Percentiles rank a stretch among this genome's conserved stretches.
Conservation (phyloP, 2,113 vertebrate species). For the Cebus imitator region DNA sequence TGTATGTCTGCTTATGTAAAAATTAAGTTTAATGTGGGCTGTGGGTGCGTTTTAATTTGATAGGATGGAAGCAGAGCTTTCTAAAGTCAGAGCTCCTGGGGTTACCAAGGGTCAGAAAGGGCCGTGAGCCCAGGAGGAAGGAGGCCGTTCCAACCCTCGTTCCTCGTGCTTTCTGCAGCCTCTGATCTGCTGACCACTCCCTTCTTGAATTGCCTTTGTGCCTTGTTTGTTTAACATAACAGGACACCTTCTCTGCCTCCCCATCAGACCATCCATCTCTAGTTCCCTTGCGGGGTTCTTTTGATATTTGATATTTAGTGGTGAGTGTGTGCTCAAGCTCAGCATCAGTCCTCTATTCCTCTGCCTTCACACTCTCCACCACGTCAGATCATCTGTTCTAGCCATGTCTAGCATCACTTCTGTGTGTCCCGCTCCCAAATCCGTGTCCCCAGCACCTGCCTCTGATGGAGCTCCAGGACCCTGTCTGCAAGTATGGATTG, state of each 20-base stretch:
- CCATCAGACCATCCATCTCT: fast-evolving
- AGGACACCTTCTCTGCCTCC: fast-evolving
- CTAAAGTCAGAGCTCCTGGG: background rate
- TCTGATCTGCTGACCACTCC: fast-evolving
- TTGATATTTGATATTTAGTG: background rate
- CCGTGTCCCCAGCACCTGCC: background rate
- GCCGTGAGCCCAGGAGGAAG: background rate
- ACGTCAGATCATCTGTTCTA: background rate
- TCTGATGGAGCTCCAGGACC: background rate
- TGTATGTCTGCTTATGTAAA: slow-evolving; percentile 36
- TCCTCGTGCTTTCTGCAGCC: fast-evolving
- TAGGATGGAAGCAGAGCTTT: background rate
- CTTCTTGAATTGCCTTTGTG: fast-evolving
- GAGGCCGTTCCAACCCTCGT: background rate
- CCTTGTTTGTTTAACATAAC: background rate
- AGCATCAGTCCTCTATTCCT: background rate
- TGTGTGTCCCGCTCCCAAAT: background rate
- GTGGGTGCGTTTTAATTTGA: background rate
- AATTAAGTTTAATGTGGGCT: background rate
- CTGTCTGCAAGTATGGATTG: background rate
- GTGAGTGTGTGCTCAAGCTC: background rate
- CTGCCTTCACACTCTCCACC: background rate
- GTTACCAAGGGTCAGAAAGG: background rate
- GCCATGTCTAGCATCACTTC: slow-evolving; percentile 16
- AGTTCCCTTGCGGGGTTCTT: background rate